phyloP scores from a whole-genome alignment of 2,113 vertebrate genomes.

The Falco punctatus region DNA sequence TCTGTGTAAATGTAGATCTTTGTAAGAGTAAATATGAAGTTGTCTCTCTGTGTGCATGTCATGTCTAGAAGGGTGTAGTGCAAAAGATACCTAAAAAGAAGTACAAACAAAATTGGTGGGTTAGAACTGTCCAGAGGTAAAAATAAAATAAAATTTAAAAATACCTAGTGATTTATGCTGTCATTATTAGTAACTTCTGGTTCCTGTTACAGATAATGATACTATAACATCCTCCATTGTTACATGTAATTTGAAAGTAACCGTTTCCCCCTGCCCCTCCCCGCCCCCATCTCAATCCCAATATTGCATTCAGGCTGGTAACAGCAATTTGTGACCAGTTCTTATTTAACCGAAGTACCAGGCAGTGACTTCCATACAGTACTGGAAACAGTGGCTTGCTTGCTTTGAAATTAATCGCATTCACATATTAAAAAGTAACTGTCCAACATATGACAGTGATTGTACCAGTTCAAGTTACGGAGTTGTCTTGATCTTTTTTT shows the following conservation, averaged over 20 bases:
- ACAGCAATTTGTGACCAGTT: neutral
- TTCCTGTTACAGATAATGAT: neutral
- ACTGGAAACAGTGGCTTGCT: neutral
- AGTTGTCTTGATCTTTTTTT: neutral
- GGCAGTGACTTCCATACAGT: neutral
- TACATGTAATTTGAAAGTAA: neutral
- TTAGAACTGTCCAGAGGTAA: neutral
- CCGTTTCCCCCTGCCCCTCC: neutral
- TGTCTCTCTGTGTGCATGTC: neutral
- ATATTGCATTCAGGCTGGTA: neutral
- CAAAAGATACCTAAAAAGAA: neutral
- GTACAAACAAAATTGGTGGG: neutral
- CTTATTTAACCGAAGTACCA: neutral
- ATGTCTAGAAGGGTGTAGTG: neutral
- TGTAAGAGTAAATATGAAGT: neutral
- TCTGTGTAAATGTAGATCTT: neutral
- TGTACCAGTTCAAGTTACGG: neutral
- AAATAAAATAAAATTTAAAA: neutral
- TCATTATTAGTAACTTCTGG: neutral
- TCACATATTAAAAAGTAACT: neutral
- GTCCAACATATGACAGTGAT: neutral
- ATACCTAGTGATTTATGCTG: neutral
- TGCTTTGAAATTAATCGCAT: neutral
- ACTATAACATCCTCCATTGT: neutral
- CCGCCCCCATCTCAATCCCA: accelerated